Conservation (phyloP, 2,888 invertebrate species). For the Gasteruption jaculator region DNA sequence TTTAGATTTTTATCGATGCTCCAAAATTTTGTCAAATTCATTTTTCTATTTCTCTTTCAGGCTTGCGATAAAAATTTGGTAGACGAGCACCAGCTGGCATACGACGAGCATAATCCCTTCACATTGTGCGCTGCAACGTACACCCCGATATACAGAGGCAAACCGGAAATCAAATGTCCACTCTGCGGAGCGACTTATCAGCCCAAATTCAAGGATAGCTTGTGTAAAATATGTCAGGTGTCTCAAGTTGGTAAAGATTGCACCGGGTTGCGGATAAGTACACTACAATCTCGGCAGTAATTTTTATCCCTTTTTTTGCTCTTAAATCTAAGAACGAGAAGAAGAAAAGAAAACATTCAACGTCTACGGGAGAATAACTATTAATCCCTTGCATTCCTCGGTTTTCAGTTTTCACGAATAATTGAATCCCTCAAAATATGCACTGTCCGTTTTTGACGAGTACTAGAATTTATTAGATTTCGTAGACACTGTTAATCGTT, state of each 20-base stretch:
- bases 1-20: not conserved
- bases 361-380: too few relatives aligned
- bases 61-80: conserved; percentile 88
- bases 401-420: too few relatives aligned
- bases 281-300: conserved; percentile 63
- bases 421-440: too few relatives aligned
- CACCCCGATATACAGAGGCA: conserved; percentile 93
- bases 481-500: too few relatives aligned
- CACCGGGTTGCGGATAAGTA: conserved; percentile 81
- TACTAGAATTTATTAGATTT: too few relatives aligned
- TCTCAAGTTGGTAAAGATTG: conserved; percentile 90
- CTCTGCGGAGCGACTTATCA: conserved; percentile 85
- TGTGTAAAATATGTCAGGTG: conserved; percentile 84
- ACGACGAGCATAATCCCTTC: conserved; percentile 98
- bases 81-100: conserved; percentile 83
- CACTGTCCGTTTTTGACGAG: too few relatives aligned
- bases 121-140: conserved; percentile 87
- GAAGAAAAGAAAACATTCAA: too few relatives aligned
- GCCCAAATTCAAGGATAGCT: conserved; percentile 78
- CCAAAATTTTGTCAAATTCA: too few relatives aligned
- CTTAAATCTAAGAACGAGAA: too few relatives aligned
- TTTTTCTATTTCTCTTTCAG: conserved; percentile 48
- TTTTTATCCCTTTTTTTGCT: too few relatives aligned
- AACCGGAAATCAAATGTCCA: conserved; percentile 89
- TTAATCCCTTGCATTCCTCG: too few relatives aligned